A percentile compares a stretch with the other conserved stretches of the same genome.
Conservation (phyloP, 2,797 vertebrate species). For the Eospalax fontanierii region DNA sequence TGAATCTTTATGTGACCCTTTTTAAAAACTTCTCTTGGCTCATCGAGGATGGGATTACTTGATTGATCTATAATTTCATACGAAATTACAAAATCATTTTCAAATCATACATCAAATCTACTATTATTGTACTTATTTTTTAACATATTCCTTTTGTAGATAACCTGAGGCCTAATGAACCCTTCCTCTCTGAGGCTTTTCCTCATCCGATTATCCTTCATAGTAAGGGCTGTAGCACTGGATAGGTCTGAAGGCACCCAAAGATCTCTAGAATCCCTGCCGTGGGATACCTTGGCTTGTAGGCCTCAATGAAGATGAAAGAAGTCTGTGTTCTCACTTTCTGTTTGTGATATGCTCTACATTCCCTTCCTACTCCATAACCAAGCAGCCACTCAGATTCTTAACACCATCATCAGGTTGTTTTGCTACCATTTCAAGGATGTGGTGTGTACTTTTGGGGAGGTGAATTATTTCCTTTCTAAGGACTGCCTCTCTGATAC, state of each 20-base stretch:
- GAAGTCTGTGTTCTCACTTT: not conserved
- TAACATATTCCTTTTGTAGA: conserved; percentile 31
- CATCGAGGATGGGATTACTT: not conserved
- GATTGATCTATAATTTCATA: not conserved
- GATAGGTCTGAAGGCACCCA: not conserved
- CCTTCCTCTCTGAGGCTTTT: fast-evolving
- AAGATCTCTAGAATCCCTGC: not conserved
- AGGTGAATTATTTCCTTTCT: not conserved
- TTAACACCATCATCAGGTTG: not conserved
- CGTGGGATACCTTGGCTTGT: not conserved
- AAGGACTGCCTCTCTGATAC: not conserved
- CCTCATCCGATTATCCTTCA: not conserved
- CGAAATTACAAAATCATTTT: conserved; percentile 16
- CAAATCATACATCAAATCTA: not conserved
- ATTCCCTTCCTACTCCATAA: not conserved
- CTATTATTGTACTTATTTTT: not conserved
- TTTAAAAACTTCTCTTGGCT: conserved; percentile 57
- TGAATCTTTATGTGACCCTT: not conserved
- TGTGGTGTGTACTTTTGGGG: not conserved
- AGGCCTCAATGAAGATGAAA: not conserved
- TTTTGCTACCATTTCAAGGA: not conserved
- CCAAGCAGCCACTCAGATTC: not conserved
- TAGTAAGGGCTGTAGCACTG: not conserved
- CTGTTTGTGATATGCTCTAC: not conserved
- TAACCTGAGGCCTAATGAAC: not conserved